Evolutionary conservation across 2,797 vertebrate genomes (phyloP).

Genomic region (Crenichthys baileyi): DNA sequence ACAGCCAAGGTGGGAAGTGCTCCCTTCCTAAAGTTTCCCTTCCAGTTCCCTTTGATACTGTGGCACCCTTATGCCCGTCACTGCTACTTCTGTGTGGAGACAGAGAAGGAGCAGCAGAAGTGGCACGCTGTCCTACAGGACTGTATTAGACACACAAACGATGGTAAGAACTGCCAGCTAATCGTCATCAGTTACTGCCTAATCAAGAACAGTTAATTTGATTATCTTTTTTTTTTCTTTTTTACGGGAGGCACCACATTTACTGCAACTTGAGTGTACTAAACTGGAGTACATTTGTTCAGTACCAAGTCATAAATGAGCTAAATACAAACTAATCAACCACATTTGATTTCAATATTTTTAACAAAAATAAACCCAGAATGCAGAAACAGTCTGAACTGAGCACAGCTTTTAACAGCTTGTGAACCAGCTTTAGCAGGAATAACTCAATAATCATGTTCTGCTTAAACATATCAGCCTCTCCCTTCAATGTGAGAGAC

Average conservation of each 20-base stretch:
- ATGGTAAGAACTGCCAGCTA: constrained; percentile 80
- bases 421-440: neutral
- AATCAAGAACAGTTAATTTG: neutral
- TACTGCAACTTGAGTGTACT: neutral
- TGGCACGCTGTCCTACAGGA: constrained; percentile 94
- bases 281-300: neutral
- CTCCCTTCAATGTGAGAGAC: neutral
- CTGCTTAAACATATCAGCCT: neutral
- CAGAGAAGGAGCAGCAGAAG: constrained; percentile 90
- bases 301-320: neutral
- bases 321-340: neutral
- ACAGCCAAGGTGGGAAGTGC: constrained; percentile 85
- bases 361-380: neutral
- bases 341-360: neutral
- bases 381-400: neutral
- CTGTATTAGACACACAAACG: constrained; percentile 90
- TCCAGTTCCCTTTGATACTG: constrained; percentile 89
- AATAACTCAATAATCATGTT: neutral
- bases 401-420: neutral
- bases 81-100: constrained; percentile 89
- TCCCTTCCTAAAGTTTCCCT: constrained; percentile 89
- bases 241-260: neutral
- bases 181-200: neutral
- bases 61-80: constrained; percentile 92
- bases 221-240: neutral